These are phyloP conservation scores for Argyresthia albistria DNA, from an alignment of 2,888 invertebrate species.

Conservation along the genomic window DNA sequence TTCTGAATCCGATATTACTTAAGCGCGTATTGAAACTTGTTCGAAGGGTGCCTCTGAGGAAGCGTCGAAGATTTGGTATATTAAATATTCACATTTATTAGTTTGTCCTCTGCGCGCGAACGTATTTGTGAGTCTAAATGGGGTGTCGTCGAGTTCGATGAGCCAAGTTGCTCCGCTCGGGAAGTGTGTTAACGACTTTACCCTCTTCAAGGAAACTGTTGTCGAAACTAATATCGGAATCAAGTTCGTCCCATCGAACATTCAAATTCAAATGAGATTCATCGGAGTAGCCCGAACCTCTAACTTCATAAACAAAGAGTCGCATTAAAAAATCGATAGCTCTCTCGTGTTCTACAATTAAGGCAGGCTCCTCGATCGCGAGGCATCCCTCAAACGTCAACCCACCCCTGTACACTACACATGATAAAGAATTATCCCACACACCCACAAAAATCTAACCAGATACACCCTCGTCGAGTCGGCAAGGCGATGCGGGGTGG, in stretches of 20 bases:
- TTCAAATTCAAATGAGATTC: neutral
- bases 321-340: constrained; percentile 64
- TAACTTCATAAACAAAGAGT: constrained; percentile 19
- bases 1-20: constrained; percentile 46
- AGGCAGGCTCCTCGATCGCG: constrained; percentile 30
- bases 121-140: constrained; percentile 63
- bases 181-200: constrained; percentile 64
- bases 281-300: neutral
- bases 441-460: constrained; percentile 29
- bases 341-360: constrained; percentile 50
- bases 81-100: constrained; percentile 72
- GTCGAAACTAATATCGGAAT: constrained; percentile 41
- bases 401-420: constrained; percentile 21
- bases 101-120: constrained; percentile 49
- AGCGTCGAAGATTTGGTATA: constrained; percentile 58
- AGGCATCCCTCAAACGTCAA: constrained; percentile 63
- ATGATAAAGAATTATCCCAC: constrained; percentile 31
- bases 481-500: constrained; percentile 36
- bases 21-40: constrained; percentile 59
- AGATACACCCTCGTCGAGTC: constrained; percentile 31
- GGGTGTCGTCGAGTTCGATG: constrained; percentile 49
- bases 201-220: constrained; percentile 35
- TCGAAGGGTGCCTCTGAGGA: constrained; percentile 21
- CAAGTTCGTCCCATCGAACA: neutral
- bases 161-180: constrained; percentile 32